A percentile compares a stretch with the other conserved stretches of the same genome.
phyloP scores from a whole-genome alignment of 2,113 vertebrate species.

The Phylloscopus trochilus region DNA sequence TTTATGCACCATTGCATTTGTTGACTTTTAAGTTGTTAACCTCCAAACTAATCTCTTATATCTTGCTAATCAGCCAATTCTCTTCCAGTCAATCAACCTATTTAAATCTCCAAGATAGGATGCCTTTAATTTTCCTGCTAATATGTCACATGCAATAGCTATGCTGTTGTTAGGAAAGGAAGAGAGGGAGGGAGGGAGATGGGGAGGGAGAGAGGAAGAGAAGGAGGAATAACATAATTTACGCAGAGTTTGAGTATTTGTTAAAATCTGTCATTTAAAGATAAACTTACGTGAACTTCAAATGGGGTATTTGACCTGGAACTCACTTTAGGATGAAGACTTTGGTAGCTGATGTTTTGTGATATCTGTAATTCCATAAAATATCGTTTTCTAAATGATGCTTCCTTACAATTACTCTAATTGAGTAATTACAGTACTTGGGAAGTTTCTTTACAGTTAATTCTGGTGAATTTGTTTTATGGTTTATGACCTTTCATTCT shows the following conservation, averaged over 20 bases:
- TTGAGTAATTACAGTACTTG: neutral
- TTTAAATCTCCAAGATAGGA: slow-evolving; percentile 4
- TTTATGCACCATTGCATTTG: neutral
- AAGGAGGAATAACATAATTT: neutral
- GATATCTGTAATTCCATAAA: neutral
- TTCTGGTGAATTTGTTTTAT: neutral
- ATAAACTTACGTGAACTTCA: neutral
- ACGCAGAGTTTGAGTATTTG: neutral
- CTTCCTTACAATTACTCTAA: neutral
- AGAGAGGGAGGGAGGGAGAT: neutral
- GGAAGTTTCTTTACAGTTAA: neutral
- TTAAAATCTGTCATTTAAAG: neutral
- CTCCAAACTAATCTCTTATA: neutral
- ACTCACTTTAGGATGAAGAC: neutral
- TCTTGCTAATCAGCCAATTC: slow-evolving; percentile 5
- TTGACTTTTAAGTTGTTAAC: neutral
- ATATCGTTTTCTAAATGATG: neutral
- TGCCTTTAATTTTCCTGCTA: neutral
- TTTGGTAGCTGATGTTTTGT: neutral
- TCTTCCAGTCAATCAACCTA: neutral
- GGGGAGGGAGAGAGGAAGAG: neutral
- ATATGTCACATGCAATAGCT: neutral
- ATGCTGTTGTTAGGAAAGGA: neutral
- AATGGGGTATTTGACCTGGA: neutral
- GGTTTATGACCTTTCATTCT: neutral